Conservation (phyloP, 2,797 vertebrate genomes). For the Alca torda region DNA sequence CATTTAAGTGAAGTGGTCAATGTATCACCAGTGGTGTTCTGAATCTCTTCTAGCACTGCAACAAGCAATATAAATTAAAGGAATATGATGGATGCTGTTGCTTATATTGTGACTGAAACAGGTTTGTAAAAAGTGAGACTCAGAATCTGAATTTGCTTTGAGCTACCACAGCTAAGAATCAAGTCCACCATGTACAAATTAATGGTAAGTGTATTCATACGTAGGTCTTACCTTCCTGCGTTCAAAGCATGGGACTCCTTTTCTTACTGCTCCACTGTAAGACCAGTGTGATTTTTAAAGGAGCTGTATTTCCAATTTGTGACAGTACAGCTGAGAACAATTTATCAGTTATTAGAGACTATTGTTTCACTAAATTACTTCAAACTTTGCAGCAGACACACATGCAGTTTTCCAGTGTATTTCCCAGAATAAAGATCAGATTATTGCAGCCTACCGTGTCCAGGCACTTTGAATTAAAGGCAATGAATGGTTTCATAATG, state of each 20-base stretch:
- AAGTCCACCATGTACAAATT: neutral
- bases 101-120: neutral
- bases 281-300: neutral
- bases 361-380: neutral
- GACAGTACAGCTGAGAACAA: neutral
- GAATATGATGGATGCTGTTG: neutral
- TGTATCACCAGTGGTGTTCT: neutral
- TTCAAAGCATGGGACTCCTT: neutral
- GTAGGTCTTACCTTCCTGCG: neutral
- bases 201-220: neutral
- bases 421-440: neutral
- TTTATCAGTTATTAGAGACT: neutral
- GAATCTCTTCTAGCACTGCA: neutral
- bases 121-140: neutral
- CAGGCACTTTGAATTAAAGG: neutral
- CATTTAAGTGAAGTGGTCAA: neutral
- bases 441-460: neutral
- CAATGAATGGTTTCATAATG: neutral
- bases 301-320: neutral
- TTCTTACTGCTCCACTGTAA: neutral
- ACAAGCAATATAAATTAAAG: neutral
- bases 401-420: neutral
- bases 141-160: neutral
- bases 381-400: neutral
- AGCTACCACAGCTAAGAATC: neutral